phyloP scores from a whole-genome alignment of 64 coral and sea anemone genomes.

The Stichodactyla helianthus region DNA sequence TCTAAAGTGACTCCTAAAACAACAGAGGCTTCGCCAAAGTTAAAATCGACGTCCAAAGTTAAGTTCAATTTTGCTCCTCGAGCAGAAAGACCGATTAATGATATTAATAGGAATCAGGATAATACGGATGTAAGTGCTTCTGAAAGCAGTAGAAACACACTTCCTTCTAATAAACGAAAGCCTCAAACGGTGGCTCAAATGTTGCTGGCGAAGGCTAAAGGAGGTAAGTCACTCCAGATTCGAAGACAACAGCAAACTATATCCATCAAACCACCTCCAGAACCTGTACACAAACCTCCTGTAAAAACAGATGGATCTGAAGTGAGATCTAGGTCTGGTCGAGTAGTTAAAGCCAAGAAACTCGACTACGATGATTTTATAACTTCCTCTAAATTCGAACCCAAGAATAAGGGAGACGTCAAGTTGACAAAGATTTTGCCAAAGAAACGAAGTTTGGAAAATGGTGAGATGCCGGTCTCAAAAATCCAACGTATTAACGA shows the following conservation, averaged over 20 bases:
- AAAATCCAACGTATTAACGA: slow-evolving; percentile 33
- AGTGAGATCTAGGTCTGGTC: slow-evolving; percentile 87
- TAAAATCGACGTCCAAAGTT: slow-evolving; percentile 56
- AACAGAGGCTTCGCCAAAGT: slow-evolving; percentile 37
- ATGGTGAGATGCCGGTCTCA: slow-evolving; percentile 35
- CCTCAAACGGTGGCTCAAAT: slow-evolving; percentile 64
- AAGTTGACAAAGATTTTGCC: background rate
- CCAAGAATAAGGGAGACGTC: slow-evolving; percentile 8
- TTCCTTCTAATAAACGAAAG: slow-evolving; percentile 36
- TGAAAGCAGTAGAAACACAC: slow-evolving; percentile 15
- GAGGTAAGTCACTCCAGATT: slow-evolving; percentile 57
- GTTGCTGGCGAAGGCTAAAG: slow-evolving; percentile 84
- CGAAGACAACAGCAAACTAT: slow-evolving; percentile 52
- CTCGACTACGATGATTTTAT: slow-evolving; percentile 96
- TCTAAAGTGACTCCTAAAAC: slow-evolving; percentile 33
- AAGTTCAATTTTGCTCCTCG: slow-evolving; percentile 56
- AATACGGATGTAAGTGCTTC: slow-evolving; percentile 21
- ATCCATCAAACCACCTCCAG: slow-evolving; percentile 10
- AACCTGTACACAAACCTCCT: slow-evolving; percentile 26
- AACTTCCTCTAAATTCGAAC: slow-evolving; percentile 36
- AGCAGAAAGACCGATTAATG: slow-evolving; percentile 30
- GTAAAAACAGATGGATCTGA: slow-evolving; percentile 25
- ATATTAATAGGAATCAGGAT: slow-evolving; percentile 16
- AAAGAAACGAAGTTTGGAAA: slow-evolving; percentile 40
- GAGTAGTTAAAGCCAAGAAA: slow-evolving; percentile 91